phyloP scores from a whole-genome alignment of 1,140 invertebrate species.

The Aphelenchoides besseyi region DNA sequence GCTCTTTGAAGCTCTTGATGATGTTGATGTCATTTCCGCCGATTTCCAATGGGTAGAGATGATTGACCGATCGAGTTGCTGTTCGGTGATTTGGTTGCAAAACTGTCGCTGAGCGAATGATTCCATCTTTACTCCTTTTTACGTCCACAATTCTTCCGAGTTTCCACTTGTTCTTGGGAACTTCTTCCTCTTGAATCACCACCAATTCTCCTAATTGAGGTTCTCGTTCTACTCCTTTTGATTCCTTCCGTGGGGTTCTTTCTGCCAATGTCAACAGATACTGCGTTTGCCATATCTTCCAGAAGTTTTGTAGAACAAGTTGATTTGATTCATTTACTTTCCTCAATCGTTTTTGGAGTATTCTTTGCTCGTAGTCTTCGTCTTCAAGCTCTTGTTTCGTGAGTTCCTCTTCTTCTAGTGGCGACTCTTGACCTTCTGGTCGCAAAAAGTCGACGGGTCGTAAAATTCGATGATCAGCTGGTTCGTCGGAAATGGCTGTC shows the following conservation, averaged over 20 bases:
- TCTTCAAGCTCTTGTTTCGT: background rate
- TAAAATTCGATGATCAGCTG: background rate
- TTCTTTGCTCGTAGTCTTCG: background rate
- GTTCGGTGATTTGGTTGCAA: background rate
- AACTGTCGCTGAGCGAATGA: background rate
- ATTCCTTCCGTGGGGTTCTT: background rate
- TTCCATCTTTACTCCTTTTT: background rate
- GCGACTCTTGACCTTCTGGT: background rate
- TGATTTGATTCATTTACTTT: background rate
- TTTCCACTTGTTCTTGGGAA: background rate
- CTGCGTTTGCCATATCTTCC: background rate
- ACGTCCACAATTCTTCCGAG: background rate
- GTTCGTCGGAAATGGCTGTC: background rate
- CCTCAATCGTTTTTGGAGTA: background rate
- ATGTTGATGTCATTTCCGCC: background rate
- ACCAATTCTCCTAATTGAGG: background rate
- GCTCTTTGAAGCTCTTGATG: background rate
- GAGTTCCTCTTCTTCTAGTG: background rate
- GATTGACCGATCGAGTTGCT: background rate
- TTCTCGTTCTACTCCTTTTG: background rate
- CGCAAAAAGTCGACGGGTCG: constrained; percentile 13
- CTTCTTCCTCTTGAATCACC: background rate
- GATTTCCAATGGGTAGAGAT: constrained; percentile 2
- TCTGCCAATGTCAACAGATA: background rate
- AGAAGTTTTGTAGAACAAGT: background rate